These are phyloP conservation scores for Choristoneura rosaceana DNA, from an alignment of 2,888 invertebrate species.

Conservation along the genomic window DNA sequence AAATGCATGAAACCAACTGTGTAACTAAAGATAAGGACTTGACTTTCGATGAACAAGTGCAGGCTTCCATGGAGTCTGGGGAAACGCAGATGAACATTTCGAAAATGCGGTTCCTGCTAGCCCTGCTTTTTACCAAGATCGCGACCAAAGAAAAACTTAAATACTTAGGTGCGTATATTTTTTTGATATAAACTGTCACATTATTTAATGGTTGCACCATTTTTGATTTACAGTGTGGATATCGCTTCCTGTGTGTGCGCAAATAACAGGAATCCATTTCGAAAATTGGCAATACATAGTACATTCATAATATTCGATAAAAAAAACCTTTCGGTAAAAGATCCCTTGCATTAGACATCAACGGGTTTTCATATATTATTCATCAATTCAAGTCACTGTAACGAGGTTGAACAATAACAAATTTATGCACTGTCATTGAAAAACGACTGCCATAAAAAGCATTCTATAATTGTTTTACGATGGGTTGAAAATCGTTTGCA, in stretches of 20 bases:
- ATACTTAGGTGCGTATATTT: slow-evolving; percentile 89
- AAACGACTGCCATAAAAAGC: slow-evolving; percentile 48
- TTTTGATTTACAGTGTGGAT: slow-evolving; percentile 69
- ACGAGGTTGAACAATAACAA: slow-evolving; percentile 66
- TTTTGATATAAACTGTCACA: slow-evolving; percentile 49
- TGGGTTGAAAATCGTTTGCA: slow-evolving; percentile 37
- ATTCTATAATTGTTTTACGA: slow-evolving; percentile 41
- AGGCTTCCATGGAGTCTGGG: slow-evolving; percentile 62
- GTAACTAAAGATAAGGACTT: slow-evolving; percentile 58
- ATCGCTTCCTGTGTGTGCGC: slow-evolving; percentile 80
- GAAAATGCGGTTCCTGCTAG: slow-evolving; percentile 90
- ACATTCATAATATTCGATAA: slow-evolving; percentile 32
- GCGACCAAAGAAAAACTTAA: slow-evolving; percentile 92
- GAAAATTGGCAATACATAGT: slow-evolving; percentile 45
- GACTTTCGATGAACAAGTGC: slow-evolving; percentile 60
- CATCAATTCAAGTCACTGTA: slow-evolving; percentile 51
- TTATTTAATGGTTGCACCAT: slow-evolving; percentile 66
- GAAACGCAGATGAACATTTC: slow-evolving; percentile 86
- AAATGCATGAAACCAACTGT: slow-evolving; percentile 86
- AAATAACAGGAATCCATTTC: slow-evolving; percentile 67
- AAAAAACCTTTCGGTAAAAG: slow-evolving; percentile 43
- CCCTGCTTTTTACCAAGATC: slow-evolving; percentile 92
- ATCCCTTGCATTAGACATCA: slow-evolving; percentile 71
- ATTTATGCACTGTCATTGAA: slow-evolving; percentile 66
- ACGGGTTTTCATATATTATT: slow-evolving; percentile 66